phyloP scores from a whole-genome alignment of 2,797 vertebrate species.

The Periophthalmus magnuspinnatus region DNA sequence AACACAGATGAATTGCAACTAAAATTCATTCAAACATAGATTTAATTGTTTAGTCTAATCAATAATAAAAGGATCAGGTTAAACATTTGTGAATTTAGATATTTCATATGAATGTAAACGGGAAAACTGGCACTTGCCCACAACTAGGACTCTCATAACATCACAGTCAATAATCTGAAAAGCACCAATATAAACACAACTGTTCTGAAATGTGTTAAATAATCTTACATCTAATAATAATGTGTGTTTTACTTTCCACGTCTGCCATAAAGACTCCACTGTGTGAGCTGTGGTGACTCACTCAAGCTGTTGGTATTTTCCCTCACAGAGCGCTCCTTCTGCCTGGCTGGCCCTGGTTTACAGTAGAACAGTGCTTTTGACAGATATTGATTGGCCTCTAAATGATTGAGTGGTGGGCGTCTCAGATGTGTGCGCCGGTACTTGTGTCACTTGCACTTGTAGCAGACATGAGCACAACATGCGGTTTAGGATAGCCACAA shows the following conservation, averaged over 20 bases:
- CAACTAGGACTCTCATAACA: no score
- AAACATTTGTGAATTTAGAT: no score
- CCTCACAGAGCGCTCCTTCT: conserved; percentile 2
- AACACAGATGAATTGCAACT: no score
- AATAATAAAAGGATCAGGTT: no score
- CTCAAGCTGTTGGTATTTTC: not conserved
- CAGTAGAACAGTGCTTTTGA: conserved; percentile 1
- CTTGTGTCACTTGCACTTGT: conserved; percentile 17
- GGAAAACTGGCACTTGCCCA: no score
- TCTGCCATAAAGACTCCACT: not conserved
- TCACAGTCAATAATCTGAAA: no score
- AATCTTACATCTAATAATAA: not conserved
- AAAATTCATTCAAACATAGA: no score
- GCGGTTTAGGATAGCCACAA: not conserved
- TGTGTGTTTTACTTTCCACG: not conserved
- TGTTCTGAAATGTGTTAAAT: no score
- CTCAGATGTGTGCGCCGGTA: conserved; percentile 1
- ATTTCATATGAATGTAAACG: no score
- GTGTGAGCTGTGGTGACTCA: not conserved
- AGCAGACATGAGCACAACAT: conserved; percentile 3
- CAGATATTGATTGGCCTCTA: conserved; percentile 12
- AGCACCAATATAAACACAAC: no score
- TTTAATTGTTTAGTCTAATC: no score
- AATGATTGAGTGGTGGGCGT: conserved; percentile 13
- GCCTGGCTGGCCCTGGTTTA: not conserved